Percentiles rank a stretch among this genome's conserved stretches.
Evolutionary conservation across 2,888 invertebrate species (phyloP).

Genomic region (Crioceris asparagi): DNA sequence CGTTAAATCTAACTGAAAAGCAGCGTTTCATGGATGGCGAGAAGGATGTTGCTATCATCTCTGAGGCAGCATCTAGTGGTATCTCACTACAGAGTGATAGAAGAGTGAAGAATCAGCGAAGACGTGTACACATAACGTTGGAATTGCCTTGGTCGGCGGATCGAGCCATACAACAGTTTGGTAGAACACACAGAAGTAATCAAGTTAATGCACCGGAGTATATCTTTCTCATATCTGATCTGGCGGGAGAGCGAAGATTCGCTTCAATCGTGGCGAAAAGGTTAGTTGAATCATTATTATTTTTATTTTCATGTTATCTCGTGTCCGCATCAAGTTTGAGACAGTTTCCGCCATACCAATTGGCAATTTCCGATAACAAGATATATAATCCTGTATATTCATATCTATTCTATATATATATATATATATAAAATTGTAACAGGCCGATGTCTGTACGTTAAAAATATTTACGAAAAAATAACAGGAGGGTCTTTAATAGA

Average conservation of each 20-base stretch:
- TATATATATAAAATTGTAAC: too few relatives aligned
- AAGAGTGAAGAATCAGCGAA: slow-evolving; percentile 82
- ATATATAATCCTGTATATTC: too few relatives aligned
- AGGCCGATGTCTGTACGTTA: too few relatives aligned
- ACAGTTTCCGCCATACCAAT: too few relatives aligned
- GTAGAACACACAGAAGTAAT: slow-evolving; percentile 43
- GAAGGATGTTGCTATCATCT: slow-evolving; percentile 97
- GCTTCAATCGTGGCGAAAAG: slow-evolving; percentile 27
- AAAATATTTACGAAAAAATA: too few relatives aligned
- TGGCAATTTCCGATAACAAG: too few relatives aligned
- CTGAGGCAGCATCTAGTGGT: slow-evolving; percentile 97
- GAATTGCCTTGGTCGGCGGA: slow-evolving; percentile 99
- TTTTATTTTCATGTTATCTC: too few relatives aligned
- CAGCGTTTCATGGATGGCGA: slow-evolving; percentile 91
- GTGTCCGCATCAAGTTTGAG: too few relatives aligned
- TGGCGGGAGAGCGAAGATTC: slow-evolving; percentile 87
- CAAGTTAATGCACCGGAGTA: slow-evolving; percentile 99
- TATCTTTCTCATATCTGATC: slow-evolving; percentile 94
- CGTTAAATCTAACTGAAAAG: slow-evolving; percentile 88
- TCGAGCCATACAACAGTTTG: slow-evolving; percentile 98
- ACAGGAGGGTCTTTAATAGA: too few relatives aligned
- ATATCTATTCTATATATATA: too few relatives aligned
- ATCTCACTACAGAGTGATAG: slow-evolving; percentile 95
- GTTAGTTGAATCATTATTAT: too few relatives aligned
- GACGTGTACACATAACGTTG: slow-evolving; percentile 94